Percentiles rank a stretch among this genome's conserved stretches.
phyloP scores from a whole-genome alignment of 2,888 invertebrate genomes.

The Beris morrisii region DNA sequence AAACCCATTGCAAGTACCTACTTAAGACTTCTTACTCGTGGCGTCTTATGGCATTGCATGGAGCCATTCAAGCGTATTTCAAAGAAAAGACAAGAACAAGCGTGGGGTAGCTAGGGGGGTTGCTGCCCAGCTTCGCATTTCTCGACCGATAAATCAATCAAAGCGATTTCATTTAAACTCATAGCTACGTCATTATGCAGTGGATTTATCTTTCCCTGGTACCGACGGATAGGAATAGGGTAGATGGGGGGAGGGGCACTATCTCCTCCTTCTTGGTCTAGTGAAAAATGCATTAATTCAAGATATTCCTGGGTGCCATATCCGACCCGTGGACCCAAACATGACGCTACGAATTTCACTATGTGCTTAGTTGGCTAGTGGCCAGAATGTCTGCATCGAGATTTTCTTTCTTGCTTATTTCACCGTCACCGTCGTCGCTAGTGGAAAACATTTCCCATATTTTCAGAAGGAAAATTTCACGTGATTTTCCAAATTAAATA shows the following conservation, averaged over 20 bases:
- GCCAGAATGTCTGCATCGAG: constrained; percentile 22
- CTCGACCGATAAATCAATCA: constrained; percentile 29
- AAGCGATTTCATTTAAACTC: constrained; percentile 22
- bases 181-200: constrained; percentile 22
- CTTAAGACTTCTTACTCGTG: constrained; percentile 5
- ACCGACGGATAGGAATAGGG: too few species aligned
- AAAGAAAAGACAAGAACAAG: constrained; percentile 6
- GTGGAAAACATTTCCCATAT: neutral
- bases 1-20: constrained; percentile 7
- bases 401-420: constrained; percentile 2
- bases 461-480: constrained; percentile 2
- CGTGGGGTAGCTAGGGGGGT: neutral
- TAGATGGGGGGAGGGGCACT: too few species aligned
- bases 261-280: too few species aligned
- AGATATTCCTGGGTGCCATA: too few species aligned
- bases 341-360: too few species aligned
- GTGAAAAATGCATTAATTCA: too few species aligned
- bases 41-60: constrained; percentile 17
- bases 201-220: neutral
- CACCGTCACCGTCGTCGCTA: neutral
- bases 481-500: constrained; percentile 7
- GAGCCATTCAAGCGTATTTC: constrained; percentile 21
- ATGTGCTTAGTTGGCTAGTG: neutral
- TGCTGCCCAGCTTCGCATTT: neutral
- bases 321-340: too few species aligned